These are phyloP conservation scores for Prietella phreatophila DNA, from an alignment of 2,113 vertebrate genomes.

Conservation along the genomic window DNA sequence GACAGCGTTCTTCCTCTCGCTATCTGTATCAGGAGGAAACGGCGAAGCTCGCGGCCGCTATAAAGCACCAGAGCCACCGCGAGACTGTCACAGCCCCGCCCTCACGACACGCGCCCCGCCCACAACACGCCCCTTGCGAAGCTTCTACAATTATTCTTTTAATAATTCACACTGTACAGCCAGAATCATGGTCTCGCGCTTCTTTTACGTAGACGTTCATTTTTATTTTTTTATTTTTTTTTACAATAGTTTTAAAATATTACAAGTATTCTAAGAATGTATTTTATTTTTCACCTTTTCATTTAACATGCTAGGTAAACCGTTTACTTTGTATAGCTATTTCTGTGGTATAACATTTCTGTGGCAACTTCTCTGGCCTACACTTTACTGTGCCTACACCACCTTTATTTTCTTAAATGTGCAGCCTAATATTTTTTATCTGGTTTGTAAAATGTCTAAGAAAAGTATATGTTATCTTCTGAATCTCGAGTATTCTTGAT, in stretches of 20 bases:
- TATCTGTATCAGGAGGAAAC: background rate
- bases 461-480: background rate
- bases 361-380: background rate
- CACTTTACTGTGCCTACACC: background rate
- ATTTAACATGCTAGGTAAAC: background rate
- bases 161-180: background rate
- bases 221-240: too few relatives aligned
- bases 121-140: background rate
- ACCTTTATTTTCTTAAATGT: background rate
- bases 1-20: background rate
- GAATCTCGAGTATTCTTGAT: background rate
- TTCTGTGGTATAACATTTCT: background rate
- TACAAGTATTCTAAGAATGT: background rate
- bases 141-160: background rate
- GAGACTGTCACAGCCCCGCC: background rate
- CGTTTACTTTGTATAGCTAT: background rate
- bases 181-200: background rate
- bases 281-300: background rate
- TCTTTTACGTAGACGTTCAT: background rate
- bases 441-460: background rate
- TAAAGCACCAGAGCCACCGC: slow-evolving; percentile 59
- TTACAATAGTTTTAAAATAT: background rate
- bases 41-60: slow-evolving; percentile 46
- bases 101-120: background rate
- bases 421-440: background rate